A percentile compares a stretch with the other conserved stretches of the same genome.
Conservation (phyloP, 2,888 invertebrate species). For the Orgyia antiqua region DNA sequence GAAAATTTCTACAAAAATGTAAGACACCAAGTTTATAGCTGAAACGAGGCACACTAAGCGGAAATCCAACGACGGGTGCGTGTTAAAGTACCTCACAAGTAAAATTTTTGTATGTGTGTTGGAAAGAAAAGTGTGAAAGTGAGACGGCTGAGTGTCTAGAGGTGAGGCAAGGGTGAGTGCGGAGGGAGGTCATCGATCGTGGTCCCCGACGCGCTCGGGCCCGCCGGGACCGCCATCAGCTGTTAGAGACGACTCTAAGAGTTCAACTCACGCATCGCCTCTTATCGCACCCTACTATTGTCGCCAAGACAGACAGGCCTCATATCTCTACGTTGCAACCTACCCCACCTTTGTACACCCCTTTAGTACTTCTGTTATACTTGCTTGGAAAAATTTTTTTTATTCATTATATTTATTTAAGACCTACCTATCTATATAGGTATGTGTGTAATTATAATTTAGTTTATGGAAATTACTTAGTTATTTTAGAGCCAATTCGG, state of each 20-base stretch:
- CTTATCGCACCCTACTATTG: conserved; percentile 18
- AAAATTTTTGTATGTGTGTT: conserved; percentile 17
- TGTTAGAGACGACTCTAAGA: conserved; percentile 44
- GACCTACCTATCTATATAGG: too few relatives aligned
- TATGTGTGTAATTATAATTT: too few relatives aligned
- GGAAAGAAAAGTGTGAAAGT: conserved; percentile 67
- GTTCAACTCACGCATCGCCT: conserved; percentile 21
- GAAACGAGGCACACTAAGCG: conserved; percentile 30
- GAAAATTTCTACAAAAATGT: too few relatives aligned
- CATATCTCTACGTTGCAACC: conserved; percentile 11
- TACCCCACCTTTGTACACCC: neutral
- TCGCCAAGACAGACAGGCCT: conserved; percentile 13
- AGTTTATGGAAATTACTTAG: too few relatives aligned
- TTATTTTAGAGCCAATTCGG: too few relatives aligned
- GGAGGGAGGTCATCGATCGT: conserved; percentile 69
- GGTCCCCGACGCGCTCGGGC: conserved; percentile 45
- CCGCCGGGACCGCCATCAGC: conserved; percentile 62
- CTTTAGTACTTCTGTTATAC: too few relatives aligned
- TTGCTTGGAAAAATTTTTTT: too few relatives aligned
- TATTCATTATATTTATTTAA: too few relatives aligned
- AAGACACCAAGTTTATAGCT: conserved; percentile 31
- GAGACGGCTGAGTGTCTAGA: conserved; percentile 52
- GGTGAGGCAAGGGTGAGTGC: conserved; percentile 45
- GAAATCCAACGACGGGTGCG: conserved; percentile 35
- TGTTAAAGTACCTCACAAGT: conserved; percentile 22